Base-by-base conservation (phyloP, 2,888 invertebrate species). In the Prenolepis imparis region DNA sequence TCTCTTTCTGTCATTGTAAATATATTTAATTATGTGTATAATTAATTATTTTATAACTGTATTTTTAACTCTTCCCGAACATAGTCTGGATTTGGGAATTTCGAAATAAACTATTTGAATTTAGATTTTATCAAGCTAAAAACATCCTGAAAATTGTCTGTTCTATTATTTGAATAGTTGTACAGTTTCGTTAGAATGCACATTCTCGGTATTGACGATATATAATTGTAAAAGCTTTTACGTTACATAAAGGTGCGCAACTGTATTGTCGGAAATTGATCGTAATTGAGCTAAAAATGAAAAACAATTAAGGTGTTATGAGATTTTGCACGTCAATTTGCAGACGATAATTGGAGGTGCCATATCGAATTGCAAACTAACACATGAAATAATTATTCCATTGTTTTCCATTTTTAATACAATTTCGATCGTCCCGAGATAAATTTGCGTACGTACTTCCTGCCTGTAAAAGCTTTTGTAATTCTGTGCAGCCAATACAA, bases 301-400 rank as follows among this genome's bases (percentile, higher is more conserved):
- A 24, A 64, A 75, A 75, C 64, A 64, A 75, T 75, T 48, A 52
- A 24, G 24, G 18, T 52, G 18, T 52, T 48, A 48, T 52, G 32
- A 21, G 18, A 64, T 61, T 36, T 64, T 36, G 48, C 36, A 21
- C 39, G 28, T 36, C 18, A 52, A 24, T 75, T 75, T 64, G 24
- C 36, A 32, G 12, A n/a, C 11, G 18, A 75, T 75, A 75, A 75
- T 64, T 75, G 48, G 21, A 32, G 36, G 3, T 52, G 75, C 32
- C 32, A 12, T 48, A 74, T 64, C 44, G 6, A 21, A 0, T 18
- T 24, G 36, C 32, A 21, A 48, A 24, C 48, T 12, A 48, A 39
- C 36, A 64, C 21, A 24, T 24, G 24, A 48, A 36, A 21, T 75
- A 24, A 77, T 55, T 77, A 39, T 39, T 77, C 15, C 8, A 36